Evolutionary conservation across 2,797 vertebrate genomes (phyloP).

Genomic region (Alectoris magna): DNA sequence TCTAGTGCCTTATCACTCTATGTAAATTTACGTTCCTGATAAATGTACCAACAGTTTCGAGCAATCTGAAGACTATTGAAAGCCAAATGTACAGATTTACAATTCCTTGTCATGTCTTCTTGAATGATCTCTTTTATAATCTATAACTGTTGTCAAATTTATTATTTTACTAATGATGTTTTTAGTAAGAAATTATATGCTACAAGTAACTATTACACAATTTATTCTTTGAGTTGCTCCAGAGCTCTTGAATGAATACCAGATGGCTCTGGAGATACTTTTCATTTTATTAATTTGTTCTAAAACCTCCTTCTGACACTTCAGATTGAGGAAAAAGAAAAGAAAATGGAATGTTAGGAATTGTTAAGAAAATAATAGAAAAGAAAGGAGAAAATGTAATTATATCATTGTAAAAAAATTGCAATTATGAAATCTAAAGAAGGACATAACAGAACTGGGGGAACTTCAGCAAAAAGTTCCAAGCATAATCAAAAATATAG

Average conservation of each 20-base stretch:
- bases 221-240: slow-evolving; percentile 26
- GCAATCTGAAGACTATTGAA: background rate
- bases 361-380: background rate
- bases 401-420: background rate
- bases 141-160: slow-evolving; percentile 3
- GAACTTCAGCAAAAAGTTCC: background rate
- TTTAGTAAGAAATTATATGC: slow-evolving; percentile 29
- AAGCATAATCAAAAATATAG: background rate
- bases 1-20: background rate
- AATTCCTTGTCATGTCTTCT: background rate
- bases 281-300: slow-evolving; percentile 42
- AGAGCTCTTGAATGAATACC: slow-evolving; percentile 17
- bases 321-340: background rate
- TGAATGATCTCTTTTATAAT: slow-evolving; percentile 1
- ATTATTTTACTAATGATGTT: background rate
- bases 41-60: background rate
- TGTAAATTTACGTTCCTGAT: background rate
- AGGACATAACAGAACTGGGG: background rate
- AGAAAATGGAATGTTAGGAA: background rate
- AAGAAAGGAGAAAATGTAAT: background rate
- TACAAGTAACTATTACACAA: background rate
- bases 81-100: background rate
- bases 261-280: slow-evolving; percentile 1
- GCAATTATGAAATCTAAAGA: background rate
- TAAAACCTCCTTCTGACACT: slow-evolving; percentile 14